Conservation (phyloP, 2,113 vertebrate species). For the Columba livia region DNA sequence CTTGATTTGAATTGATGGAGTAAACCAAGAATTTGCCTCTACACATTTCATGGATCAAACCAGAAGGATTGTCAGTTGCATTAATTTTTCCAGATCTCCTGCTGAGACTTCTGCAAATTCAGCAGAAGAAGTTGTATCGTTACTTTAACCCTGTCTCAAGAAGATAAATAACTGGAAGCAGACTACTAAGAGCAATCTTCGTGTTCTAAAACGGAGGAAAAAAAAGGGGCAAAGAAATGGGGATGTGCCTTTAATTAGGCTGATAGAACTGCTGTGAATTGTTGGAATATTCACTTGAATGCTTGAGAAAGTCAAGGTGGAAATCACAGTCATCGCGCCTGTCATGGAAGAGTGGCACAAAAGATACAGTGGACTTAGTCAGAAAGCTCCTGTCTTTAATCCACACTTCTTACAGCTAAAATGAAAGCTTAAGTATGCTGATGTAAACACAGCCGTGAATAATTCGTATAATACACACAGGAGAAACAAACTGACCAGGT, state of each 20-base stretch:
- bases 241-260: background rate
- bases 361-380: background rate
- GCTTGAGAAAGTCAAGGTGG: background rate
- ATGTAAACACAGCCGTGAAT: background rate
- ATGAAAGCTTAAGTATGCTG: background rate
- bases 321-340: background rate
- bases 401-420: background rate
- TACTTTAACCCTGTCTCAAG: background rate
- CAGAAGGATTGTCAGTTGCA: background rate
- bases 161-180: constrained; percentile 10
- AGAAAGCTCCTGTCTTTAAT: background rate
- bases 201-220: background rate
- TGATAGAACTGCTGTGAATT: background rate
- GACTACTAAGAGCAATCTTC: constrained; percentile 1
- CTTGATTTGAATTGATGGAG: background rate
- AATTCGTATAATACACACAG: background rate
- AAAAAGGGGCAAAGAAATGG: background rate
- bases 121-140: background rate
- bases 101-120: background rate
- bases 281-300: background rate
- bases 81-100: background rate
- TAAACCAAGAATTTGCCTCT: background rate
- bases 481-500: background rate
- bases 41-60: background rate
- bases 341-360: background rate